Base-by-base conservation (phyloP, 1,140 invertebrate genomes). In the Orchestia grillus region DNA sequence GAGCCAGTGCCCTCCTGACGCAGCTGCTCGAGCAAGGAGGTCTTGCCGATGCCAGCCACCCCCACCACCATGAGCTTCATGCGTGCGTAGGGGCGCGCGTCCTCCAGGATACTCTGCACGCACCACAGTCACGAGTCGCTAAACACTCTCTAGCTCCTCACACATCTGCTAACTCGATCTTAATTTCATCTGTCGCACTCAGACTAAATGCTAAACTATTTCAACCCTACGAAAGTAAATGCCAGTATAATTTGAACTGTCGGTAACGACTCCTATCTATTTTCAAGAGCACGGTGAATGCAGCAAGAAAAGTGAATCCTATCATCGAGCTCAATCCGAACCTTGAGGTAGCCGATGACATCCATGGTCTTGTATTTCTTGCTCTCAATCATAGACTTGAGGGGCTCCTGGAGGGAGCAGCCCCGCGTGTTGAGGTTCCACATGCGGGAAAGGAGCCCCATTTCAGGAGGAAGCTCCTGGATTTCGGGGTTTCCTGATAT, bases 1-100 rank as follows among this genome's bases (percentile, higher is more conserved):
- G 98, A 98, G 11, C 98, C 98, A 42, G 98, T 98, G 0, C 99
- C 99, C 97, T 99, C 99, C 97, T 99, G 98, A 47, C 99, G 97
- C 19, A 99, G 97, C 97, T 99, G 98, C 96, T 99, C 98, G 28
- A 99, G 97, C 6, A 99, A 97, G 95, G 99, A 99, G 0, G 99
- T 99, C 97, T 99, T 99, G 0, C 99, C 99, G 97, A 99, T 99
- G 36, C 99, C 99, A 97, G 99, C 98, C 23, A 99, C 98, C 0
- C 99, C 99, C 40, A 99, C 99, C 92, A 99, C 98, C 99, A 99
- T 99, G 4, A 99, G 97, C 97, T 99, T 99, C 98, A 99, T 99
- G 87, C 99, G 98, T 11, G 99, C 98, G 97, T 99, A 99, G 0
- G 99, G 98, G 97, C 98, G 98, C 0, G 99, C 99, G 97, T 99